These are phyloP conservation scores for Sitta carolinensis DNA, from an alignment of 2,797 vertebrate genomes.

Conservation along the genomic window DNA sequence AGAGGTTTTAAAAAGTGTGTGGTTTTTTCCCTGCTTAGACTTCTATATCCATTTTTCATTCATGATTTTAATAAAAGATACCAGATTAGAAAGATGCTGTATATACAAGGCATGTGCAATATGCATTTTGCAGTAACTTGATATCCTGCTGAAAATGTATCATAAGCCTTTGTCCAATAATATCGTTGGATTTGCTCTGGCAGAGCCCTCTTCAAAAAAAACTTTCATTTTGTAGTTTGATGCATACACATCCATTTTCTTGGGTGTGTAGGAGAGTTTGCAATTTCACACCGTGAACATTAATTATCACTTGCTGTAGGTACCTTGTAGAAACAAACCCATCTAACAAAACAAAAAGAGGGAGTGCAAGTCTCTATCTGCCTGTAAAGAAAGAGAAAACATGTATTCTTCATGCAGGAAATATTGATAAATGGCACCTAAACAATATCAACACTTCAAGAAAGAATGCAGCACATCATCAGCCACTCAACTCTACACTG, in stretches of 20 bases:
- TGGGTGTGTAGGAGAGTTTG: background rate
- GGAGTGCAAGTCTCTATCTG: background rate
- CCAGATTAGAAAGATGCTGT: background rate
- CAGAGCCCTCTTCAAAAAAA: background rate
- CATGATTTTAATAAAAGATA: background rate
- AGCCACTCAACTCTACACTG: background rate
- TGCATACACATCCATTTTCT: background rate
- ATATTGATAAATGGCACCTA: background rate
- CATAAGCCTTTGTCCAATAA: background rate
- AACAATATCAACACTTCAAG: background rate
- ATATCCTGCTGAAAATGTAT: background rate
- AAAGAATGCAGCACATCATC: background rate
- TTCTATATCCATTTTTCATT: background rate
- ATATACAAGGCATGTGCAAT: background rate
- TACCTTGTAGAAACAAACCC: background rate
- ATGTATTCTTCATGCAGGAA: background rate
- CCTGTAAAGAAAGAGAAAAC: background rate
- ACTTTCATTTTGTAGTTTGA: background rate
- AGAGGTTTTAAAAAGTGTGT: background rate
- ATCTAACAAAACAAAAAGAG: background rate
- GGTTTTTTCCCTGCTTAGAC: background rate
- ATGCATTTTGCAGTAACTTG: background rate
- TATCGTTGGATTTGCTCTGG: background rate
- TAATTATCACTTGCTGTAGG: background rate
- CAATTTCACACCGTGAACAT: background rate